Percentiles rank a stretch among this genome's conserved stretches.
These are phyloP conservation scores for Peromyscus leucopus DNA, from an alignment of 2,113 vertebrate species.

Conservation along the genomic window DNA sequence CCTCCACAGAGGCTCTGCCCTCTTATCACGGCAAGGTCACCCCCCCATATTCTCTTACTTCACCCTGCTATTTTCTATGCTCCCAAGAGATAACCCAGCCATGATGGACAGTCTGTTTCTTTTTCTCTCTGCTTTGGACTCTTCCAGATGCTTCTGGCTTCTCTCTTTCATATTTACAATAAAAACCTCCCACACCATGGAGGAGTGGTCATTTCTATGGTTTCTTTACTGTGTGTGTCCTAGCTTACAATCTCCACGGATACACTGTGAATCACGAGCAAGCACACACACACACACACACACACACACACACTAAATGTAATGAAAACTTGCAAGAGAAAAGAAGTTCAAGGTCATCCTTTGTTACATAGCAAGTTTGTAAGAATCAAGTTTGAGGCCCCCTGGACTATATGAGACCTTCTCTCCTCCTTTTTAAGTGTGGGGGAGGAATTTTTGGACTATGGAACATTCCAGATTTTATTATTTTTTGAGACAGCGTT, in stretches of 20 bases:
- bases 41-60: background rate
- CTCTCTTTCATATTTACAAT: background rate
- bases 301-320: background rate
- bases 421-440: background rate
- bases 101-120: background rate
- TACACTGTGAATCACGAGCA: background rate
- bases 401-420: background rate
- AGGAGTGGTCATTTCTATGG: background rate
- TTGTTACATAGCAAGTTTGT: background rate
- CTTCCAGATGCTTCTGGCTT: background rate
- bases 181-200: background rate
- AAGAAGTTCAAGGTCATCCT: background rate
- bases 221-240: background rate
- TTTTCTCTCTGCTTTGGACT: background rate
- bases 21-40: background rate
- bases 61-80: background rate
- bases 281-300: background rate
- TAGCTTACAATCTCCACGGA: background rate
- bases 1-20: background rate
- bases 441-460: background rate
- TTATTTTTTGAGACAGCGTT: background rate
- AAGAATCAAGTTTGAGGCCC: background rate
- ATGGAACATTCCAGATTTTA: background rate
- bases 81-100: background rate
- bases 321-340: background rate